Conservation (phyloP, 2,113 vertebrate genomes). For the Halichoeres trimaculatus region DNA sequence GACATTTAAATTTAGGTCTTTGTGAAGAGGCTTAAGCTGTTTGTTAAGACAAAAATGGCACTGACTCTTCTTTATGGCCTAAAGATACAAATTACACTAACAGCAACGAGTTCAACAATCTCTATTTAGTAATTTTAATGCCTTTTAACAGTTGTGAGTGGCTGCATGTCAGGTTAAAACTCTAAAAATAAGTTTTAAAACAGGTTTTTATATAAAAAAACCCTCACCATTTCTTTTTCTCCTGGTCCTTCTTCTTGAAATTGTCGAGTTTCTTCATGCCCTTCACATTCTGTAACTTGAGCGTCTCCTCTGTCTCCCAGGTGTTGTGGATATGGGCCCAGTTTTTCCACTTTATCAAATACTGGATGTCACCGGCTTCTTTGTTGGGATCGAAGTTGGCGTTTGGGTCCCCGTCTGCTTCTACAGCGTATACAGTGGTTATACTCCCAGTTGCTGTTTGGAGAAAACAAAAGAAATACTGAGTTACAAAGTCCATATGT, state of each 20-base stretch:
- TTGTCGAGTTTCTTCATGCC: constrained; percentile 99
- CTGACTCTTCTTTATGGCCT: too few species aligned
- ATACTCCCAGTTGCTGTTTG: constrained; percentile 90
- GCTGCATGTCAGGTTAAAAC: too few species aligned
- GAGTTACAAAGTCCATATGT: neutral
- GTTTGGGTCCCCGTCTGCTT: constrained; percentile 97
- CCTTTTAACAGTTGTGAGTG: too few species aligned
- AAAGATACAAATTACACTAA: too few species aligned
- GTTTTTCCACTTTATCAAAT: constrained; percentile 99
- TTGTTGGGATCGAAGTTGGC: constrained; percentile 87
- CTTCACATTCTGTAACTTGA: constrained; percentile 96
- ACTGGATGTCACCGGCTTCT: constrained; percentile 91
- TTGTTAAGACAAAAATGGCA: too few species aligned
- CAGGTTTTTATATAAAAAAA: too few species aligned
- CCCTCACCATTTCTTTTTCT: constrained; percentile 91
- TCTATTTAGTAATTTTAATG: too few species aligned
- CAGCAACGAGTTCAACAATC: too few species aligned
- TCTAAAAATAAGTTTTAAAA: too few species aligned
- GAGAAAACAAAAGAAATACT: neutral
- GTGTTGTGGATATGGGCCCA: constrained; percentile 99
- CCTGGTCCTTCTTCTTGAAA: constrained; percentile 98
- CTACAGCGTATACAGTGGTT: constrained; percentile 96
- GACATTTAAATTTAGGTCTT: too few species aligned
- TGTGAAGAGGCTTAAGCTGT: too few species aligned
- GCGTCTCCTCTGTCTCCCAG: constrained; percentile 97